Conservation (phyloP, 2,888 invertebrate species). For the Torymus aiolomorphi region DNA sequence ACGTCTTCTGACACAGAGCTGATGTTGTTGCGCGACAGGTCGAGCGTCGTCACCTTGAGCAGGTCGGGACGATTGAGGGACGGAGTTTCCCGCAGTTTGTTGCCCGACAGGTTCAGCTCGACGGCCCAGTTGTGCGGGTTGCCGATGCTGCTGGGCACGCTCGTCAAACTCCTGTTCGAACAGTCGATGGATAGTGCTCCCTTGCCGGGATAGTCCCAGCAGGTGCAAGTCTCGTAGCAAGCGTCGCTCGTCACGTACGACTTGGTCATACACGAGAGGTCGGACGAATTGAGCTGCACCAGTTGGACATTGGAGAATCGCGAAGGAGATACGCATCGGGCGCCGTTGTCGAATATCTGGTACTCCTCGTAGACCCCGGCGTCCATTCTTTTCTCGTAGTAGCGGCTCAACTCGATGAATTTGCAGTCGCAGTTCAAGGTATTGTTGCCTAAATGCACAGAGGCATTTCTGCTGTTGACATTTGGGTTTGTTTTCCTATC, state of each 20-base stretch:
- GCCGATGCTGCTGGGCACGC: slow-evolving; percentile 74
- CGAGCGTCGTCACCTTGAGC: slow-evolving; percentile 76
- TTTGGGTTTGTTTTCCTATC: neutral
- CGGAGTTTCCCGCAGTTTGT: slow-evolving; percentile 73
- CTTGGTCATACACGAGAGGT: slow-evolving; percentile 76
- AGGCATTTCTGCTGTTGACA: neutral
- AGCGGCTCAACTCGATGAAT: slow-evolving; percentile 77
- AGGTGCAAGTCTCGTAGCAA: slow-evolving; percentile 74
- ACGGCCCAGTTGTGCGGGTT: slow-evolving; percentile 59
- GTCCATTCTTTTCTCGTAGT: slow-evolving; percentile 75
- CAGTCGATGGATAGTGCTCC: slow-evolving; percentile 78
- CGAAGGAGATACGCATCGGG: slow-evolving; percentile 76
- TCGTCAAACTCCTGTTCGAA: slow-evolving; percentile 74
- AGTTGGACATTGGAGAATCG: slow-evolving; percentile 60
- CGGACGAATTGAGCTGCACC: slow-evolving; percentile 72
- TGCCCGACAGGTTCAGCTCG: slow-evolving; percentile 76
- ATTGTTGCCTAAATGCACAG: slow-evolving; percentile 18
- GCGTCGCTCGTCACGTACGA: slow-evolving; percentile 57
- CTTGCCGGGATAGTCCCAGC: slow-evolving; percentile 76
- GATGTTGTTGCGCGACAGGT: slow-evolving; percentile 76
- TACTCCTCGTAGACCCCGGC: slow-evolving; percentile 69
- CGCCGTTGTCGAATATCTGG: slow-evolving; percentile 72
- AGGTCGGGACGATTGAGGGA: slow-evolving; percentile 72
- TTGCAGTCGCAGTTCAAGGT: slow-evolving; percentile 76
- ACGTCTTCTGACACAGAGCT: neutral